Evolutionary conservation across 2,797 vertebrate genomes (phyloP).

Genomic region (Cossypha heuglini): DNA sequence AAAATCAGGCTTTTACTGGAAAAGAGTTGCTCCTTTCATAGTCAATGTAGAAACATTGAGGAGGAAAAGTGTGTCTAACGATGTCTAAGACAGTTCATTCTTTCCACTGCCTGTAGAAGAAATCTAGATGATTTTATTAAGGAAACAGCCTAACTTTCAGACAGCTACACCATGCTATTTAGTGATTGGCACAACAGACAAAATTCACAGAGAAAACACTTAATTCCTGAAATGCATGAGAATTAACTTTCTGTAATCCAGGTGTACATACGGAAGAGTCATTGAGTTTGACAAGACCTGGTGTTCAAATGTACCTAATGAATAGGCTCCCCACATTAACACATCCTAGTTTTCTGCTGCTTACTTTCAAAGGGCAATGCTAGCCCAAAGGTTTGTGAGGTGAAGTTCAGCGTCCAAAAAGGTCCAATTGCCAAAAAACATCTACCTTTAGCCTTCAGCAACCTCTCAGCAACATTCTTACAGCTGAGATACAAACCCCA

Average conservation of each 20-base stretch:
- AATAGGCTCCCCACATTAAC: neutral
- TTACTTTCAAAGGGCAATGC: neutral
- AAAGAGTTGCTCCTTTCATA: neutral
- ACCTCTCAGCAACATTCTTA: neutral
- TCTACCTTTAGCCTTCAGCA: neutral
- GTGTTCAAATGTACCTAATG: neutral
- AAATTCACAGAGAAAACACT: neutral
- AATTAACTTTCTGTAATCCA: neutral
- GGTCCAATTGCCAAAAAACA: neutral
- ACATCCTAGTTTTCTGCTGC: neutral
- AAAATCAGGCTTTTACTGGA: neutral
- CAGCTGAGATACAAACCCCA: neutral
- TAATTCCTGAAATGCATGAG: neutral
- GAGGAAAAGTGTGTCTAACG: neutral
- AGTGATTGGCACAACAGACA: neutral
- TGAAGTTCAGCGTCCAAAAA: neutral
- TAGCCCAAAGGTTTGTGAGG: neutral
- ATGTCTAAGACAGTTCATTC: neutral
- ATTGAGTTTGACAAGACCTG: neutral
- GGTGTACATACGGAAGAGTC: neutral
- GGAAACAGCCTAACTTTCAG: neutral
- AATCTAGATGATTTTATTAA: slow-evolving; percentile 1
- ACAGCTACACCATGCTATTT: neutral
- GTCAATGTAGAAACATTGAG: neutral
- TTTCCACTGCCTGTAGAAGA: neutral